Evolutionary conservation across 2,113 vertebrate genomes (phyloP).

Genomic region (Eulemur macaco): DNA sequence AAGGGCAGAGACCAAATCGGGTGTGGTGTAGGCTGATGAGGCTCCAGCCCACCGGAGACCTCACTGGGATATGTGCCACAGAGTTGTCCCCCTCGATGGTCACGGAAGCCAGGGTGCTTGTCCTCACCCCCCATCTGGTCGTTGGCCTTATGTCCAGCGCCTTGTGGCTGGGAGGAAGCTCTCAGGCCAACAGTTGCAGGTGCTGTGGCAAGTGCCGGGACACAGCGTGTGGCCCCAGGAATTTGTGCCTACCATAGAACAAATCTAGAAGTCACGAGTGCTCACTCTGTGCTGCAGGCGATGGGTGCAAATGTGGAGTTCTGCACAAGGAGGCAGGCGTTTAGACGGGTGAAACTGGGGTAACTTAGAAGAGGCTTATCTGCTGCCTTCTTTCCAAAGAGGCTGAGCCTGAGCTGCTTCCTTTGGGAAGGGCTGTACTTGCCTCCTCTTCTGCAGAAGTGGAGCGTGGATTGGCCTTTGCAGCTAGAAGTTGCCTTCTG

Average conservation of each 20-base stretch:
- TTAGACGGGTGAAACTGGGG: background rate
- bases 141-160: background rate
- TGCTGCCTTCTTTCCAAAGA: background rate
- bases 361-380: background rate
- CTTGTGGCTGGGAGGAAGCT: background rate
- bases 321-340: background rate
- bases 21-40: background rate
- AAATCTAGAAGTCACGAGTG: background rate
- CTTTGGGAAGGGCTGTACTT: background rate
- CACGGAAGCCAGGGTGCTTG: background rate
- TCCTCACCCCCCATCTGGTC: background rate
- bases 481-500: background rate
- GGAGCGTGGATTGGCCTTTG: background rate
- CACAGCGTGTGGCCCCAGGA: background rate
- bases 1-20: background rate
- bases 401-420: background rate
- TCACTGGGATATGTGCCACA: background rate
- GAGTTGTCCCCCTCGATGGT: background rate
- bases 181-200: background rate
- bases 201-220: background rate
- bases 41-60: background rate
- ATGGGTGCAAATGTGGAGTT: background rate
- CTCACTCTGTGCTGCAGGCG: background rate
- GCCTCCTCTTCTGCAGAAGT: background rate
- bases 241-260: background rate